phyloP scores from a whole-genome alignment of 2,113 vertebrate species.

The Stictonetta naevosa region DNA sequence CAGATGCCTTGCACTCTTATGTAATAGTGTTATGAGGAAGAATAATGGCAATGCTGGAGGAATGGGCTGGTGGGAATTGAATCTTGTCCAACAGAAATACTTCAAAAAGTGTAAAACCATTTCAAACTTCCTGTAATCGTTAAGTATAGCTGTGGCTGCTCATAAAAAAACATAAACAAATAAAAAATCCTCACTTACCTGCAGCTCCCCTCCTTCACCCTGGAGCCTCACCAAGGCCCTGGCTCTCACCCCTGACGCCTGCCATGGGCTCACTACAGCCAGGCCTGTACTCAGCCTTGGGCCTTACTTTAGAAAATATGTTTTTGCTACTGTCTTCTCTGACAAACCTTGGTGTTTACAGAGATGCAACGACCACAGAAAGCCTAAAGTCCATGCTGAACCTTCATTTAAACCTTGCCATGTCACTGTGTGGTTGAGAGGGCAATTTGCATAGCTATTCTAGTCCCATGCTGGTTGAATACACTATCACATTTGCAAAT shows the following conservation, averaged over 20 bases:
- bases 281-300: neutral
- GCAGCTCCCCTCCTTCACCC: neutral
- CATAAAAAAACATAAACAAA: neutral
- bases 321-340: neutral
- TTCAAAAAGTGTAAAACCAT: neutral
- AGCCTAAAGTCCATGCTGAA: neutral
- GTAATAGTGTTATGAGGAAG: neutral
- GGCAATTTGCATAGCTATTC: neutral
- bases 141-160: neutral
- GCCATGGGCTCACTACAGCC: neutral
- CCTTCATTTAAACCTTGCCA: slow-evolving; percentile 55
- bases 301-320: neutral
- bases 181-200: neutral
- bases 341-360: neutral
- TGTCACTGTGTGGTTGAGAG: slow-evolving; percentile 21
- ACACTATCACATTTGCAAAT: neutral
- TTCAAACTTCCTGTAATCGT: neutral
- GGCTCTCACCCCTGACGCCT: too few species aligned
- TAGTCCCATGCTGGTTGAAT: neutral
- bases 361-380: neutral
- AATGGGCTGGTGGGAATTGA: neutral
- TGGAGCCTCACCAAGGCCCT: neutral
- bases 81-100: neutral
- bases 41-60: neutral
- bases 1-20: neutral